These are phyloP conservation scores for Psylliodes chrysocephalus DNA, from an alignment of 2,888 invertebrate species.

Conservation along the genomic window DNA sequence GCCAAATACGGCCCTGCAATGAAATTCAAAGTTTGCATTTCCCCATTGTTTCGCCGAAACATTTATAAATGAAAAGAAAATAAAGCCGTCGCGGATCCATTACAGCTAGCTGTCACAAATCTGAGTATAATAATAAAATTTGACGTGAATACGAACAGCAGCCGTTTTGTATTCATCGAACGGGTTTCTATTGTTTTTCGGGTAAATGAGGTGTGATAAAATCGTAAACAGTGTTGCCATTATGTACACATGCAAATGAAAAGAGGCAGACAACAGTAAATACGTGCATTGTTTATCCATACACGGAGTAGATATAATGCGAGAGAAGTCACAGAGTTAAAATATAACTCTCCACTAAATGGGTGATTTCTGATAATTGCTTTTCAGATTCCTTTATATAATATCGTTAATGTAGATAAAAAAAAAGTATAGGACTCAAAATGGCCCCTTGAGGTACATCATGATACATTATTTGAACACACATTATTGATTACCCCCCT, in stretches of 20 bases:
- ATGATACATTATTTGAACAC: too few relatives aligned
- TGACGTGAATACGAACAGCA: conserved; percentile 6
- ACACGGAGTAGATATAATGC: too few relatives aligned
- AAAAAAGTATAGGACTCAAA: too few relatives aligned
- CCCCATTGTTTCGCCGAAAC: conserved; percentile 2
- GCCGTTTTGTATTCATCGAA: conserved; percentile 1
- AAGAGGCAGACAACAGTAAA: background rate
- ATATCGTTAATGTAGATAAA: too few relatives aligned
- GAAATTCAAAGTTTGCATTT: background rate
- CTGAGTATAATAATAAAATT: conserved; percentile 8
- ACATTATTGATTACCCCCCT: too few relatives aligned
- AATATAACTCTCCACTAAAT: too few relatives aligned
- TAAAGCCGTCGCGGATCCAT: conserved; percentile 6
- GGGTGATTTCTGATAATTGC: too few relatives aligned
- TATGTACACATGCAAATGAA: background rate
- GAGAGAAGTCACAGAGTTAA: too few relatives aligned
- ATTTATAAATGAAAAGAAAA: conserved; percentile 8
- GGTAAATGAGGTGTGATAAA: background rate
- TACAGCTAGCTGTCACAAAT: conserved; percentile 3
- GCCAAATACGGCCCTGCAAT: conserved; percentile 1
- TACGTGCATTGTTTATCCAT: too few relatives aligned
- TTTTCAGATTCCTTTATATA: too few relatives aligned
- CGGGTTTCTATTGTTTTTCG: conserved; percentile 9
- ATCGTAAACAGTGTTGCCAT: background rate
- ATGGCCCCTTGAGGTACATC: too few relatives aligned